These are phyloP conservation scores for Pongo pygmaeus DNA, from an alignment of 2,113 vertebrate species.

Conservation along the genomic window DNA sequence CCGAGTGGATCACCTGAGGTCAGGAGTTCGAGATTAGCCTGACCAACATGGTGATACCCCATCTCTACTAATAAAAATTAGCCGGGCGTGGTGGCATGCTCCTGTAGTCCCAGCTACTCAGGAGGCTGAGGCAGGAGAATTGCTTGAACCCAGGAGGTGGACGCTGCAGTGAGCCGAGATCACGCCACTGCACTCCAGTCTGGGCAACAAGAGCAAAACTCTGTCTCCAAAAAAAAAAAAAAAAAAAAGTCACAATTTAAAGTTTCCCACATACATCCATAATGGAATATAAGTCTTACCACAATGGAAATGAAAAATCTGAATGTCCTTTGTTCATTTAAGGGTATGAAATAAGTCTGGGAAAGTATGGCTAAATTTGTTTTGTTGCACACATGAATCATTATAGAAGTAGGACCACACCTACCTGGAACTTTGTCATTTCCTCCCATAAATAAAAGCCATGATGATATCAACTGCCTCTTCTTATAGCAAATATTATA, in stretches of 20 bases:
- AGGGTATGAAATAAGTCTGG: slow-evolving; percentile 2
- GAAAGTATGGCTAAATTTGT: background rate
- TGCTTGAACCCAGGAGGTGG: too few relatives aligned
- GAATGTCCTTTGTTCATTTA: background rate
- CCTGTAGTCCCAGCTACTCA: too few relatives aligned
- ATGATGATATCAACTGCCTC: background rate
- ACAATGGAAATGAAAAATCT: slow-evolving; percentile 22
- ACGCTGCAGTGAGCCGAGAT: too few relatives aligned
- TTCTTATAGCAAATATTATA: background rate
- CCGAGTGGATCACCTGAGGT: background rate
- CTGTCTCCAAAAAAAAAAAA: too few relatives aligned
- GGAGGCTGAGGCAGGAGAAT: too few relatives aligned
- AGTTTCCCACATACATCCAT: slow-evolving; percentile 12
- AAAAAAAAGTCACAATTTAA: slow-evolving; percentile 16
- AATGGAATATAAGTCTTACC: background rate
- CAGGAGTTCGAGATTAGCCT: background rate
- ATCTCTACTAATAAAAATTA: too few relatives aligned
- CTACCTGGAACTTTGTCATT: background rate
- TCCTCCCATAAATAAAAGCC: slow-evolving; percentile 24
- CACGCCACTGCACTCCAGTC: too few relatives aligned
- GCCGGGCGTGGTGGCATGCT: too few relatives aligned
- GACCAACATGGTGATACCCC: too few relatives aligned
- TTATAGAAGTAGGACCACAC: background rate
- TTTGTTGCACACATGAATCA: background rate
- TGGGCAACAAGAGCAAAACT: too few relatives aligned